phyloP scores from a whole-genome alignment of 2,888 invertebrate genomes.

The Tricholauxania praeusta region DNA sequence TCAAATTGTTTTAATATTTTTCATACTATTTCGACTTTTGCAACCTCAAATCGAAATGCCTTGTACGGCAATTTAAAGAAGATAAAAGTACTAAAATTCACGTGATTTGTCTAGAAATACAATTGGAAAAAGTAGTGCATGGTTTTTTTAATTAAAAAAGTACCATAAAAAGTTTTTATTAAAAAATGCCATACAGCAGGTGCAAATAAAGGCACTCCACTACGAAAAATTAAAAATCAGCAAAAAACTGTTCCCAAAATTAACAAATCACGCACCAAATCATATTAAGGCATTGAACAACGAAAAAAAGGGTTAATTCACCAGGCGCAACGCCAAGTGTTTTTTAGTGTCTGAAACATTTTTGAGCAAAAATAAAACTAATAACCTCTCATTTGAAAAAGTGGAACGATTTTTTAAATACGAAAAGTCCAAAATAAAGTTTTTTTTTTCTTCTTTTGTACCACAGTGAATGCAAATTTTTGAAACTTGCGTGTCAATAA shows the following conservation, averaged over 20 bases:
- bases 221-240: background rate
- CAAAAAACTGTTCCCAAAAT: constrained; percentile 8
- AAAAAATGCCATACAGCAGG: background rate
- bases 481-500: constrained; percentile 62
- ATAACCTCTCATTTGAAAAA: constrained; percentile 22
- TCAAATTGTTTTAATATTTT: too few species aligned
- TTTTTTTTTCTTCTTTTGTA: background rate
- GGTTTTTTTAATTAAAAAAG: too few species aligned
- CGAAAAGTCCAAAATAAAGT: too few species aligned
- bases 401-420: background rate
- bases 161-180: too few species aligned
- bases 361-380: constrained; percentile 2
- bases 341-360: constrained; percentile 3
- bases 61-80: too few species aligned
- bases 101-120: too few species aligned
- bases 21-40: too few species aligned
- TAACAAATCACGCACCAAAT: constrained; percentile 14
- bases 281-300: background rate
- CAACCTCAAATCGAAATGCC: too few species aligned
- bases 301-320: constrained; percentile 9
- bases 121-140: too few species aligned
- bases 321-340: constrained; percentile 11
- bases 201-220: background rate
- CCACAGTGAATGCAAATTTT: constrained; percentile 39
- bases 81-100: too few species aligned